Conservation (phyloP, 2,888 invertebrate genomes). For the Eupithecia pulchellata region DNA sequence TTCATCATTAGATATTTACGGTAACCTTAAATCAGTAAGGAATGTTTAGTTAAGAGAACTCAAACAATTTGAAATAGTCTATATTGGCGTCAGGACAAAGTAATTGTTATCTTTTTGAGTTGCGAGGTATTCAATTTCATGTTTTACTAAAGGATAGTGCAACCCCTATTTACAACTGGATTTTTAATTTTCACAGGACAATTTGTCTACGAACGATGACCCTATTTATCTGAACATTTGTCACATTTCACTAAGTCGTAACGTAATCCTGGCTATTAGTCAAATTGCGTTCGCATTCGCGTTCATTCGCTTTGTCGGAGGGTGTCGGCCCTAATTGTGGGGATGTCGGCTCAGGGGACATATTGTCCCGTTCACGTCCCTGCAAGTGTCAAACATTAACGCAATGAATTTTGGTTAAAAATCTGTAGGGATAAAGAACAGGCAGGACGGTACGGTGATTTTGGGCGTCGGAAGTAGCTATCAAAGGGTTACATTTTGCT, state of each 20-base stretch:
- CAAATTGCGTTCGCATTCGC: slow-evolving; percentile 67
- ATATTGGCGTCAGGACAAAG: background rate
- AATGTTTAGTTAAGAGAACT: background rate
- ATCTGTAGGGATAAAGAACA: slow-evolving; percentile 11
- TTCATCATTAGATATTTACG: background rate
- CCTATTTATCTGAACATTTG: slow-evolving; percentile 57
- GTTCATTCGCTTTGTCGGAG: slow-evolving; percentile 72
- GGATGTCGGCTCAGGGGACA: slow-evolving; percentile 60
- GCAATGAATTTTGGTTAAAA: slow-evolving; percentile 13
- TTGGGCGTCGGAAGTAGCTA: background rate
- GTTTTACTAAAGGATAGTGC: background rate
- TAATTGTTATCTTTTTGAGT: background rate
- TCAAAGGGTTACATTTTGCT: background rate
- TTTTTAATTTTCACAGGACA: slow-evolving; percentile 39
- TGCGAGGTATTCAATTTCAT: background rate
- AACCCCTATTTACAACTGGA: background rate
- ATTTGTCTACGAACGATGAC: slow-evolving; percentile 46
- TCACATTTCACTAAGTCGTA: slow-evolving; percentile 74
- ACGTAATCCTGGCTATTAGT: slow-evolving; percentile 78
- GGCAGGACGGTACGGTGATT: background rate
- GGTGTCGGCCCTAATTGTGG: slow-evolving; percentile 76
- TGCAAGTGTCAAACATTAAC: slow-evolving; percentile 72
- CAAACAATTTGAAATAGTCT: background rate
- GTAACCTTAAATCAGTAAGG: background rate
- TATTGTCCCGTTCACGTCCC: slow-evolving; percentile 61